Evolutionary conservation across 2,797 vertebrate species (phyloP).

Genomic region (Hirundo rustica): DNA sequence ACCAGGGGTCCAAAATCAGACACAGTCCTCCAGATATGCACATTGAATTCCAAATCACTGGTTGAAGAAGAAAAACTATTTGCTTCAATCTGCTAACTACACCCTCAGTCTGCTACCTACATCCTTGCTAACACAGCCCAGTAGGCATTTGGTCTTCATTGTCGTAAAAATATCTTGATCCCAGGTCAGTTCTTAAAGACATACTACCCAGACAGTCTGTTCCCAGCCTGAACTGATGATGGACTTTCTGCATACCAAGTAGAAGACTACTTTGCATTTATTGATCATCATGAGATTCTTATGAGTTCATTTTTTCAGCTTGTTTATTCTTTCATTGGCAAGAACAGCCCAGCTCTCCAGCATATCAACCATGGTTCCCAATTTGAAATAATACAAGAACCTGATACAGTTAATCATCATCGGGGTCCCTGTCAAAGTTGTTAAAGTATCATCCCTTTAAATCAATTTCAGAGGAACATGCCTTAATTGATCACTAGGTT

Average conservation of each 20-base stretch:
- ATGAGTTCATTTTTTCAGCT: not conserved
- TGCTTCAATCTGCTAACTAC: not conserved
- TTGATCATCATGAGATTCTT: not conserved
- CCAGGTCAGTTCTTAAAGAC: not conserved
- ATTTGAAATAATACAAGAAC: not conserved
- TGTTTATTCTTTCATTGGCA: not conserved
- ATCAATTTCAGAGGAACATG: not conserved
- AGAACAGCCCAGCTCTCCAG: not conserved
- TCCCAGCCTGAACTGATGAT: not conserved
- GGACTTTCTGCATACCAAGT: not conserved
- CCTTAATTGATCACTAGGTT: not conserved
- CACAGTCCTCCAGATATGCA: not conserved
- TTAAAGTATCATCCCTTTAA: not conserved
- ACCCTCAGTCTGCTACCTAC: not conserved
- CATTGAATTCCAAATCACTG: not conserved
- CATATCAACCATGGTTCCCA: not conserved
- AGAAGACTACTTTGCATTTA: not conserved
- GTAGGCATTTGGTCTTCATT: not conserved
- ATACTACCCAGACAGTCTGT: not conserved
- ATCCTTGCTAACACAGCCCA: not conserved
- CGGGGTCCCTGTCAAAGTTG: fast-evolving
- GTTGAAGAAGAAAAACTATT: not conserved
- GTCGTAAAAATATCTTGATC: not conserved
- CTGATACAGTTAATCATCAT: not conserved
- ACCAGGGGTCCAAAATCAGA: not conserved